Evolutionary conservation across 2,797 vertebrate genomes (phyloP).

Genomic region (Chaetodon trifasciatus): DNA sequence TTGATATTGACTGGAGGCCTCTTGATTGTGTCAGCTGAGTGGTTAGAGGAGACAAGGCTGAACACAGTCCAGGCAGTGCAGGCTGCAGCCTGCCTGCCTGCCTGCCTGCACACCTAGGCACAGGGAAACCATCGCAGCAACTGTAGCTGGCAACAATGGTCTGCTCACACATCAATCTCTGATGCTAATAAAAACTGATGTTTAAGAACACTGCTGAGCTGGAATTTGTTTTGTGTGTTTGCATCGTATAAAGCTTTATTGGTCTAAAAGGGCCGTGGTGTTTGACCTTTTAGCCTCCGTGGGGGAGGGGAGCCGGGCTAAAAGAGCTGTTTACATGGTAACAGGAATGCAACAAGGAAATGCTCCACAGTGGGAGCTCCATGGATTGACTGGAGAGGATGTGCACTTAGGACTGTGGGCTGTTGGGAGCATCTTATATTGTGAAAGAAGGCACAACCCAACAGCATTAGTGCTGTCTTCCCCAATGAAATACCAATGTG

Average conservation of each 20-base stretch:
- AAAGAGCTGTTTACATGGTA: conserved; percentile 47
- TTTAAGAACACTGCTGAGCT: not conserved
- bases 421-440: conserved; percentile 37
- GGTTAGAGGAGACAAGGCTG: conserved; percentile 53
- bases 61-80: conserved; percentile 50
- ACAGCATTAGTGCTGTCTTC: conserved; percentile 12
- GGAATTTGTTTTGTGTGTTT: conserved; percentile 6
- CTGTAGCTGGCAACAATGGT: not conserved
- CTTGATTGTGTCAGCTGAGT: conserved; percentile 60
- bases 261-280: conserved; percentile 24
- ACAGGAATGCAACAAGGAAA: conserved; percentile 60
- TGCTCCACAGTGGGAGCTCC: conserved; percentile 6
- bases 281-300: conserved; percentile 52
- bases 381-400: conserved; percentile 29
- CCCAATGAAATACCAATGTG: conserved; percentile 14
- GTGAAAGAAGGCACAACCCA: conserved; percentile 43
- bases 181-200: not conserved
- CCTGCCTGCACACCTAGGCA: not conserved
- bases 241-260: conserved; percentile 18
- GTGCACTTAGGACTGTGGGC: conserved; percentile 8
- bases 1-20: conserved; percentile 58
- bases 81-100: conserved; percentile 67
- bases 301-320: conserved; percentile 36
- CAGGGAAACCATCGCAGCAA: conserved; percentile 15
- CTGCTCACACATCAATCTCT: conserved; percentile 16